Evolutionary conservation across 2,113 vertebrate genomes (phyloP).

Genomic region (Salvelinus sp.): DNA sequence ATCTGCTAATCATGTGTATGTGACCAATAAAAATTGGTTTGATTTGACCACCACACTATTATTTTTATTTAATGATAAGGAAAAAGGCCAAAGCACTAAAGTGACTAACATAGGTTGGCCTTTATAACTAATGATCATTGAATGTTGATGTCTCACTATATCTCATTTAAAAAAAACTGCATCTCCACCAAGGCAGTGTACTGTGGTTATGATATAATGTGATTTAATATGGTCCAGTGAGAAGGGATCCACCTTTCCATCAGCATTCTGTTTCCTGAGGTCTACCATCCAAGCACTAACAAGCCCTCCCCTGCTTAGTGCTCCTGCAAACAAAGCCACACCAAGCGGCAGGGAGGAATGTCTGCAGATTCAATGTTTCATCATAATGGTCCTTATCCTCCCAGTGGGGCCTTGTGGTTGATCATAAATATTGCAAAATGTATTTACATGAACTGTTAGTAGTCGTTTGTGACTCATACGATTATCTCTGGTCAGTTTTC

Average conservation of each 20-base stretch:
- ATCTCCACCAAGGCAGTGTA: conserved; percentile 18
- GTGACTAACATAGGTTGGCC: neutral
- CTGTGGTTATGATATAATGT: conserved; percentile 48
- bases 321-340: conserved; percentile 15
- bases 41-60: conserved; percentile 34
- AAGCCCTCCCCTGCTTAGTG: conserved; percentile 24
- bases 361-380: conserved; percentile 48
- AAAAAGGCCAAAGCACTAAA: conserved; percentile 49
- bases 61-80: conserved; percentile 57
- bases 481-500: conserved; percentile 28
- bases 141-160: conserved; percentile 45
- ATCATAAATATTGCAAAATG: conserved; percentile 36
- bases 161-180: conserved; percentile 28
- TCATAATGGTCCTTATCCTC: conserved; percentile 46
- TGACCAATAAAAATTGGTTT: too few relatives aligned
- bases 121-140: conserved; percentile 11
- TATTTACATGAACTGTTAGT: conserved; percentile 43
- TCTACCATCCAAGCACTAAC: conserved; percentile 1
- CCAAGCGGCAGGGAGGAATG: neutral
- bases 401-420: conserved; percentile 34
- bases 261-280: conserved; percentile 56
- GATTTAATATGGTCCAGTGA: conserved; percentile 41
- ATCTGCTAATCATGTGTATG: too few relatives aligned
- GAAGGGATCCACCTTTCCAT: conserved; percentile 29
- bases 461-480: neutral